A percentile compares a stretch with the other conserved stretches of the same genome.
These are phyloP conservation scores for Phasianus colchicus DNA, from an alignment of 2,113 vertebrate genomes.

Conservation along the genomic window DNA sequence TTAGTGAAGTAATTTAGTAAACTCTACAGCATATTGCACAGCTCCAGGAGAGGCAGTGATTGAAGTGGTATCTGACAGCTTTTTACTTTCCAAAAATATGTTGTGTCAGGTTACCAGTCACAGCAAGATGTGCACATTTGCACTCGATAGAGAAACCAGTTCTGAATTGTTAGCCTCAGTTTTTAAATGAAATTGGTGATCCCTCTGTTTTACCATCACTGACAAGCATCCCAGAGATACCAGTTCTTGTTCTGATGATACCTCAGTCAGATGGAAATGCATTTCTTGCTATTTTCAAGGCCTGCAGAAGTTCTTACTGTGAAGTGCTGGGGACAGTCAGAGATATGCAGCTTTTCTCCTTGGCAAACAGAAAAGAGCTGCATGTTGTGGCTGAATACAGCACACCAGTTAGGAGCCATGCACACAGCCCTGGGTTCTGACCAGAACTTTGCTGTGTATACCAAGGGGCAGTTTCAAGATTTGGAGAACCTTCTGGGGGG, in stretches of 20 bases:
- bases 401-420: neutral
- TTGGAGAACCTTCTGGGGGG: neutral
- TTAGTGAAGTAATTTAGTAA: neutral
- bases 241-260: neutral
- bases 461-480: neutral
- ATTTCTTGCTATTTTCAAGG: neutral
- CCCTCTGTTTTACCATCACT: neutral
- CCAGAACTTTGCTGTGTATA: neutral
- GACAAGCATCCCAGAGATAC: neutral
- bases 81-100: neutral
- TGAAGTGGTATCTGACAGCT: neutral
- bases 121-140: neutral
- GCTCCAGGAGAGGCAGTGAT: neutral
- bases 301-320: neutral
- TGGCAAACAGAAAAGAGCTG: neutral
- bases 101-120: neutral
- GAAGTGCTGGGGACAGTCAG: neutral
- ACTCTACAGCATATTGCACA: neutral
- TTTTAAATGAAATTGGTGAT: neutral
- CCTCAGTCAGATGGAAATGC: neutral
- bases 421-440: neutral
- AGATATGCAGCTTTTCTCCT: neutral
- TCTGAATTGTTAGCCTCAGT: neutral
- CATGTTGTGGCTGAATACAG: neutral
- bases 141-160: neutral